phyloP scores from a whole-genome alignment of 2,888 invertebrate species.

The Dryocosmus kuriphilus region DNA sequence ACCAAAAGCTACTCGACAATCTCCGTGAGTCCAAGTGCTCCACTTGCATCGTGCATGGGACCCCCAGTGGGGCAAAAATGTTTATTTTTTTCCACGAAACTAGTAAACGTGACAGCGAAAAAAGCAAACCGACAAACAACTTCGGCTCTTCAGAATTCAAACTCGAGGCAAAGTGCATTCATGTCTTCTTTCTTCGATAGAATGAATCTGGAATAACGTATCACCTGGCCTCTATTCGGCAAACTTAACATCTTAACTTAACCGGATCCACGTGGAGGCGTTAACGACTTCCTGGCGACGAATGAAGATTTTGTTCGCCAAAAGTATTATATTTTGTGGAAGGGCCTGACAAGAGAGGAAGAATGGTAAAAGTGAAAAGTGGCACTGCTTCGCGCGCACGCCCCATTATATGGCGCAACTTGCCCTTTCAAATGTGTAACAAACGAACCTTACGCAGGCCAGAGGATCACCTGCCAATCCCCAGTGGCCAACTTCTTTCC shows the following conservation, averaged over 20 bases:
- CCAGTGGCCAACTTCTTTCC: conserved; percentile 13
- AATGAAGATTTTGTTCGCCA: conserved; percentile 51
- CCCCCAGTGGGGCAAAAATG: conserved; percentile 10
- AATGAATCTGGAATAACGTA: conserved; percentile 40
- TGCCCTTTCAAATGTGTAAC: conserved; percentile 58
- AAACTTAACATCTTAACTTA: conserved; percentile 41
- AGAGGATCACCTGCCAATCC: conserved; percentile 59
- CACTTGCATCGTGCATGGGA: conserved; percentile 23
- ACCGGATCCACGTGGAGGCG: conserved; percentile 52
- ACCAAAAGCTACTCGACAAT: background rate
- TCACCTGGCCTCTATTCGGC: conserved; percentile 54
- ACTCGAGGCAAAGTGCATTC: conserved; percentile 27
- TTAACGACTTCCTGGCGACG: conserved; percentile 56
- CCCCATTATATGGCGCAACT: conserved; percentile 64
- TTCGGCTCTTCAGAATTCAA: conserved; percentile 29
- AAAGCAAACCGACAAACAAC: conserved; percentile 24
- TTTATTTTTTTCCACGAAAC: conserved; percentile 34
- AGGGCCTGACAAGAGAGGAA: conserved; percentile 42
- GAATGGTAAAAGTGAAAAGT: conserved; percentile 44
- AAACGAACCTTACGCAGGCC: conserved; percentile 56
- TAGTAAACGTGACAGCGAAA: conserved; percentile 31
- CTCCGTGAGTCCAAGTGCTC: conserved; percentile 15
- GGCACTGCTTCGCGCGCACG: conserved; percentile 60
- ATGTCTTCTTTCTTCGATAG: background rate
- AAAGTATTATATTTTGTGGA: conserved; percentile 39